Evolutionary conservation across 2,888 invertebrate species (phyloP).

Genomic region (Gibbula magus): DNA sequence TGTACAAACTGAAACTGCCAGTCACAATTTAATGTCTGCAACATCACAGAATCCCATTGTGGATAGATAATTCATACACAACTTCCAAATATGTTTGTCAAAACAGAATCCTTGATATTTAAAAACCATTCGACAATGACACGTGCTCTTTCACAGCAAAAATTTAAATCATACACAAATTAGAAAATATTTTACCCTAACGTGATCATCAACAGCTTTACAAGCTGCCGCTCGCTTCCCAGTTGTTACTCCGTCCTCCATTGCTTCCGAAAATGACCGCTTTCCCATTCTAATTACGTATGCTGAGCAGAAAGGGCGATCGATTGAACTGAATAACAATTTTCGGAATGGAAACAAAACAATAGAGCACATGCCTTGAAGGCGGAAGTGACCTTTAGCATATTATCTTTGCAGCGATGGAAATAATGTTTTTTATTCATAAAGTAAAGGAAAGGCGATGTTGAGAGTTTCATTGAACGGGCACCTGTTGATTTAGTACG

Average conservation of each 20-base stretch:
- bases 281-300: constrained; percentile 9
- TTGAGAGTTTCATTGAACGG: no score
- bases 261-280: constrained; percentile 28
- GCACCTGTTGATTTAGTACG: no score
- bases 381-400: constrained; percentile 30
- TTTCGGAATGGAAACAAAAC: neutral
- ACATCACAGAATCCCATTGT: neutral
- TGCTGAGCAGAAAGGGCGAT: neutral
- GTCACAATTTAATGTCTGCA: no score
- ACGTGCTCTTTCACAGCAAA: no score
- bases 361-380: neutral
- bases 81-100: neutral
- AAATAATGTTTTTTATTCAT: no score
- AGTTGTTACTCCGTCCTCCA: constrained; percentile 54
- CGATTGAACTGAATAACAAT: neutral
- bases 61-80: neutral
- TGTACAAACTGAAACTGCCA: no score
- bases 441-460: no score
- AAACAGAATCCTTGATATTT: neutral
- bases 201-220: constrained; percentile 66
- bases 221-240: constrained; percentile 70
- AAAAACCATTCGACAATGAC: no score
- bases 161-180: neutral
- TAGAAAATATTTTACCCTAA: constrained; percentile 49
- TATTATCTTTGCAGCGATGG: neutral